Evolutionary conservation across 2,888 invertebrate genomes (phyloP).

Genomic region (Isoperla grammatica): DNA sequence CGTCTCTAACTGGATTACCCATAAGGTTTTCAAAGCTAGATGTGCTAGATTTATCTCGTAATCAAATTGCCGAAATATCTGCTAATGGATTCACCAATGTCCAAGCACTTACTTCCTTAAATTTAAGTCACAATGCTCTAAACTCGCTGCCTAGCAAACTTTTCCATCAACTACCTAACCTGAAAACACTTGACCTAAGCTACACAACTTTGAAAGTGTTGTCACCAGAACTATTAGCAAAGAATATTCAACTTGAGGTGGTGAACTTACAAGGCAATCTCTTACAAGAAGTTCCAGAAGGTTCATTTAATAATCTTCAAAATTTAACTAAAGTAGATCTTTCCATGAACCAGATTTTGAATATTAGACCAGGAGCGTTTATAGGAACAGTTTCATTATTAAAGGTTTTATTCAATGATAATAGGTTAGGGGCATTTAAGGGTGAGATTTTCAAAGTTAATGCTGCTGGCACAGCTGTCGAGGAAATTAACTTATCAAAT

Average conservation of each 20-base stretch:
- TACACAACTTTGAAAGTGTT: conserved; percentile 66
- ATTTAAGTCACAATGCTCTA: conserved; percentile 63
- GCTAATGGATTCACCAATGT: conserved; percentile 61
- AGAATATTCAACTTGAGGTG: conserved; percentile 56
- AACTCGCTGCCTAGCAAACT: conserved; percentile 6
- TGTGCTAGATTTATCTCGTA: conserved; percentile 71
- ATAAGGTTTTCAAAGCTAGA: conserved; percentile 58
- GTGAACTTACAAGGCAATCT: conserved; percentile 52
- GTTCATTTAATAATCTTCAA: conserved; percentile 67
- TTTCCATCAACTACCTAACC: conserved; percentile 18
- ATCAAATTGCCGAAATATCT: conserved; percentile 67
- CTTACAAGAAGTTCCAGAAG: conserved; percentile 70
- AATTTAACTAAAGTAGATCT: conserved; percentile 71
- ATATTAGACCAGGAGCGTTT: conserved; percentile 69
- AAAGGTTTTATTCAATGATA: conserved; percentile 65
- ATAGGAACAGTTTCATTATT: conserved; percentile 70
- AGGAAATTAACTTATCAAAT: conserved; percentile 71
- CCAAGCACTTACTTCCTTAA: conserved; percentile 62
- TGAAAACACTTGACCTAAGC: conserved; percentile 63
- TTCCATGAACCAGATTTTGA: conserved; percentile 71
- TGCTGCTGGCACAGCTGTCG: conserved; percentile 58
- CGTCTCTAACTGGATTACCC: conserved; percentile 59
- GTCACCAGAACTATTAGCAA: conserved; percentile 64
- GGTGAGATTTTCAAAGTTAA: conserved; percentile 76
- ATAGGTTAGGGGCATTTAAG: conserved; percentile 72